phyloP scores from a whole-genome alignment of 1,140 invertebrate species.

The Dolichoris vasculosae region DNA sequence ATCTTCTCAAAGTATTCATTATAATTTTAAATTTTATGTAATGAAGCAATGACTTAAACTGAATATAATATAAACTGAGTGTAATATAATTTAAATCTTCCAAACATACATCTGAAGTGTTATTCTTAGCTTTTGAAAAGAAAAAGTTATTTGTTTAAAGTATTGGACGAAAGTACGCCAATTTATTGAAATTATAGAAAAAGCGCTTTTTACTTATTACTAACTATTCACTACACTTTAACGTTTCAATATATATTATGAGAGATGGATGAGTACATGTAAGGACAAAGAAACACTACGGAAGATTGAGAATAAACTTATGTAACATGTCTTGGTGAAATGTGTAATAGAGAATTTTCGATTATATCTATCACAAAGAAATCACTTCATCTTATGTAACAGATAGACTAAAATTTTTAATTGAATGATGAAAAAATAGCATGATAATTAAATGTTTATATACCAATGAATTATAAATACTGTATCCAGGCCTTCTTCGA shows the following conservation, averaged over 20 bases:
- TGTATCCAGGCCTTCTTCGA: neutral
- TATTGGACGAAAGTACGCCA: neutral
- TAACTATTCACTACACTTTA: too few species aligned
- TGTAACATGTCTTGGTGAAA: neutral
- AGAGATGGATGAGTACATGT: too few species aligned
- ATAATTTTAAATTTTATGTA: neutral
- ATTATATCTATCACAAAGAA: neutral
- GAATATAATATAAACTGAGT: too few species aligned
- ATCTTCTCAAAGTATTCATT: neutral
- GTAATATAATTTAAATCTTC: too few species aligned
- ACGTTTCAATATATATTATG: too few species aligned
- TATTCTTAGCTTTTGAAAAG: neutral
- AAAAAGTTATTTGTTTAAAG: neutral
- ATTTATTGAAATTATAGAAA: neutral
- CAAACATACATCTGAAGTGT: neutral
- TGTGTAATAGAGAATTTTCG: neutral
- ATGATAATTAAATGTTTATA: neutral
- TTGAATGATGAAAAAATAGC: too few species aligned
- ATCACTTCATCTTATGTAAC: too few species aligned
- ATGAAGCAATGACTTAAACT: too few species aligned
- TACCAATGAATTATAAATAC: neutral
- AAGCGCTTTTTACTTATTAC: too few species aligned
- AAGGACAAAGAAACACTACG: too few species aligned
- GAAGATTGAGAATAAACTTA: too few species aligned
- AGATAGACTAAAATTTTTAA: too few species aligned